Evolutionary conservation across 2,888 invertebrate genomes (phyloP).

Genomic region (Villa cingulata): DNA sequence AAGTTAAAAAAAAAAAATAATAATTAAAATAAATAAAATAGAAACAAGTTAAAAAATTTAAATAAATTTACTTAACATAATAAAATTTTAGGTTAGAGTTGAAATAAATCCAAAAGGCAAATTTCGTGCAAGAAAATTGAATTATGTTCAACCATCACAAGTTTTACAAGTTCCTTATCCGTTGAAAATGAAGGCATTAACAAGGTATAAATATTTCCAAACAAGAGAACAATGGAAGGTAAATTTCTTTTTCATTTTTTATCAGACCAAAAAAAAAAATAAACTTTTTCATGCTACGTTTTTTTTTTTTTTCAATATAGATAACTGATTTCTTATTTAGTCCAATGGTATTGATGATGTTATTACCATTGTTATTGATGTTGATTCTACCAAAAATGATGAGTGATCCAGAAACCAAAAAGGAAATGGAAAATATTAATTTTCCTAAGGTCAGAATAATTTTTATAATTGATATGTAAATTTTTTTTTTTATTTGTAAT

Average conservation of each 20-base stretch:
- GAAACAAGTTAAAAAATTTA: not conserved
- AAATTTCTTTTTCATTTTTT: not conserved
- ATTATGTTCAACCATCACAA: constrained; percentile 81
- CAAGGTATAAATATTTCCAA: constrained; percentile 79
- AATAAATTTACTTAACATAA: too few species aligned
- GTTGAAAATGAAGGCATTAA: constrained; percentile 69
- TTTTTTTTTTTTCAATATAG: constrained; percentile 10
- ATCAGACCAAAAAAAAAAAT: not conserved
- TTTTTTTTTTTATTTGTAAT: not conserved
- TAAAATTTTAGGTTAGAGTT: constrained; percentile 54
- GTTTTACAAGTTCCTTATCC: constrained; percentile 89
- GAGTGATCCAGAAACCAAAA: constrained; percentile 95
- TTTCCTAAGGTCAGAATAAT: constrained; percentile 27
- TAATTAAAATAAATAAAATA: too few species aligned
- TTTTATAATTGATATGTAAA: too few species aligned
- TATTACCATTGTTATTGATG: constrained; percentile 76
- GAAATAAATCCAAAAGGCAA: constrained; percentile 98
- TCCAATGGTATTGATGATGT: constrained; percentile 98
- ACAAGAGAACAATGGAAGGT: constrained; percentile 85
- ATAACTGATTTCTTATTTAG: constrained; percentile 91
- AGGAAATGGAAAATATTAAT: constrained; percentile 83
- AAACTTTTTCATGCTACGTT: not conserved
- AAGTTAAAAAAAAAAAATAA: constrained; percentile 48
- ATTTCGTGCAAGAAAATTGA: constrained; percentile 85
- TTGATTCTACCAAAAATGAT: constrained; percentile 92